phyloP scores from a whole-genome alignment of 2,797 vertebrate genomes.

The Streptopelia turtur region DNA sequence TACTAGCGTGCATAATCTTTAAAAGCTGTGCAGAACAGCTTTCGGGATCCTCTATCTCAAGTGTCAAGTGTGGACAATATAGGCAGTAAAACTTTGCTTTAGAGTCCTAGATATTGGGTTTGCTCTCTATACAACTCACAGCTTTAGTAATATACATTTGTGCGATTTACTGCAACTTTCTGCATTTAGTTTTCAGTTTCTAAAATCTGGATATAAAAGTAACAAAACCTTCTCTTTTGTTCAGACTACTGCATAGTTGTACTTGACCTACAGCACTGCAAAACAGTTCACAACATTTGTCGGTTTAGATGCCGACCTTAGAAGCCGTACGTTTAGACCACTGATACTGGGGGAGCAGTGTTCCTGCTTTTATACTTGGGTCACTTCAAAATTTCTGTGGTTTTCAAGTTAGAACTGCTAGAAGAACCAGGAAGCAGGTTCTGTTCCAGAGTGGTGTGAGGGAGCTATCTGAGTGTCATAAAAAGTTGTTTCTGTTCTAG shows the following conservation, averaged over 20 bases:
- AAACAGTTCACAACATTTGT: background rate
- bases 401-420: background rate
- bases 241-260: background rate
- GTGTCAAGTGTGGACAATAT: background rate
- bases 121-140: background rate
- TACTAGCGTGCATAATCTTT: background rate
- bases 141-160: background rate
- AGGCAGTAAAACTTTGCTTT: background rate
- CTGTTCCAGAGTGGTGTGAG: background rate
- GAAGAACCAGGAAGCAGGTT: background rate
- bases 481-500: constrained; percentile 26
- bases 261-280: background rate
- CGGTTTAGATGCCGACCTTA: background rate
- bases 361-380: background rate
- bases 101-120: background rate
- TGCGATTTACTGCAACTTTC: background rate
- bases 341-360: background rate
- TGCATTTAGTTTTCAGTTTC: background rate
- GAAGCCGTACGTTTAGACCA: constrained; percentile 14
- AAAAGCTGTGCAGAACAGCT: background rate
- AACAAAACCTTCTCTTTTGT: background rate
- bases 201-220: background rate
- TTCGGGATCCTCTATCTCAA: background rate
- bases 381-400: background rate
- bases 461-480: background rate